Percentiles rank a stretch among this genome's conserved stretches.
Conservation (phyloP, 2,888 invertebrate species). For the Nephrotoma guestfalica region DNA sequence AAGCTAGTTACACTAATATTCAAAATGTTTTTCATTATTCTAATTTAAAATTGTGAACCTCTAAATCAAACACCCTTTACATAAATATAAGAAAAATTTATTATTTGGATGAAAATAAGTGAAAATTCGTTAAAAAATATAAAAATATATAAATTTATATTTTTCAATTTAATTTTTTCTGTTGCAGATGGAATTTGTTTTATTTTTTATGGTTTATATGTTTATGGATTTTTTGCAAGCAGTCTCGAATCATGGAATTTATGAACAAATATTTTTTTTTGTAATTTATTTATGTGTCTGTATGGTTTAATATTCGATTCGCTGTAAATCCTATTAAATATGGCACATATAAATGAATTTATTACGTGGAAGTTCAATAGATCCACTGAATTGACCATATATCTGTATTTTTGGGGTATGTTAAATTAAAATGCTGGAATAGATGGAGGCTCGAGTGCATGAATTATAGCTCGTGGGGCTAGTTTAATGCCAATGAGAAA, state of each 20-base stretch:
- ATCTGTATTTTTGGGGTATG: too few species aligned
- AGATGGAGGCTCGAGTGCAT: background rate
- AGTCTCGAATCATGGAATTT: background rate
- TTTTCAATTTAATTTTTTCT: background rate
- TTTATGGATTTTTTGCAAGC: background rate
- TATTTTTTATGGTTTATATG: background rate
- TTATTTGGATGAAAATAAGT: background rate
- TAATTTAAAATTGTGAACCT: too few species aligned
- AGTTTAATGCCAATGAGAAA: background rate
- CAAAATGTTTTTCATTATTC: too few species aligned
- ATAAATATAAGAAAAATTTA: background rate
- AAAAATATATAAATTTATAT: background rate
- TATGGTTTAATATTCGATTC: background rate
- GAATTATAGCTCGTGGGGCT: background rate
- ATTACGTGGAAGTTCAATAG: background rate
- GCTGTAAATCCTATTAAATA: background rate
- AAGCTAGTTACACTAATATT: too few species aligned
- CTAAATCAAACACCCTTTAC: too few species aligned
- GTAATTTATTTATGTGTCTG: background rate
- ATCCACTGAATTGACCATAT: background rate
- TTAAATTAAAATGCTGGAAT: too few species aligned
- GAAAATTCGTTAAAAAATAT: background rate
- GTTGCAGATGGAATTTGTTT: background rate
- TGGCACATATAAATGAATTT: background rate
- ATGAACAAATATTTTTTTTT: background rate